Conservation (phyloP, 2,797 vertebrate genomes). For the Ciconia nigra region DNA sequence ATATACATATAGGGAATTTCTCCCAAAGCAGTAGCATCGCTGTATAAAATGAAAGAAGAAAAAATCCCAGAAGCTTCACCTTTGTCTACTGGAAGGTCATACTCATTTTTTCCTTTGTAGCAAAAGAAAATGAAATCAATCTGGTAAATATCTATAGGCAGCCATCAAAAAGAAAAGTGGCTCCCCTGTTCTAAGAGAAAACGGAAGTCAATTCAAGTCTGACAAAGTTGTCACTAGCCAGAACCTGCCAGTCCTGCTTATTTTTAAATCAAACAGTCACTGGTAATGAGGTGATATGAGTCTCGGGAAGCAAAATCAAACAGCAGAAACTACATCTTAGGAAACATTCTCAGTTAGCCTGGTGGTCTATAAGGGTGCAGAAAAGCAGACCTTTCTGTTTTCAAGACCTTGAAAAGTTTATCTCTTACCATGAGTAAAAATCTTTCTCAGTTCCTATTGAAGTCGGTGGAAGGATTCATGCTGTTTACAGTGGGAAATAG, state of each 20-base stretch:
- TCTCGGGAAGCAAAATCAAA: conserved; percentile 35
- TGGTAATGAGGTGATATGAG: conserved; percentile 1
- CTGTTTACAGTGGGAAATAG: background rate
- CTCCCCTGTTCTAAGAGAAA: conserved; percentile 20
- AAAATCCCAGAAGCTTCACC: conserved; percentile 14
- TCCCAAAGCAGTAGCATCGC: background rate
- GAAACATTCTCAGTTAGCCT: background rate
- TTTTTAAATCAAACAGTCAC: conserved; percentile 39
- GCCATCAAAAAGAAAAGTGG: conserved; percentile 49
- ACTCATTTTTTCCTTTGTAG: conserved; percentile 4
- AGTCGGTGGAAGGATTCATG: background rate
- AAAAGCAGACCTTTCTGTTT: conserved; percentile 24
- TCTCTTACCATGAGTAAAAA: background rate
- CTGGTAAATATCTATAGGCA: conserved; percentile 41
- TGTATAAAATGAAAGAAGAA: background rate
- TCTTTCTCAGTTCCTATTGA: background rate
- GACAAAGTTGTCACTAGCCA: conserved; percentile 34
- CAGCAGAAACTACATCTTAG: background rate
- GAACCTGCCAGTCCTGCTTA: conserved; percentile 16
- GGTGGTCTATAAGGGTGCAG: background rate
- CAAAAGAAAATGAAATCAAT: conserved; percentile 41
- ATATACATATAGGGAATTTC: background rate
- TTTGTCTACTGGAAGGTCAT: conserved; percentile 29
- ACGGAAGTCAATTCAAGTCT: conserved; percentile 24
- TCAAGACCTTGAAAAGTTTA: conserved; percentile 8